Evolutionary conservation across 2,113 vertebrate species (phyloP), one percentile per base, ranked within the genome.

Genomic region (Menura novaehollandiae): DNA sequence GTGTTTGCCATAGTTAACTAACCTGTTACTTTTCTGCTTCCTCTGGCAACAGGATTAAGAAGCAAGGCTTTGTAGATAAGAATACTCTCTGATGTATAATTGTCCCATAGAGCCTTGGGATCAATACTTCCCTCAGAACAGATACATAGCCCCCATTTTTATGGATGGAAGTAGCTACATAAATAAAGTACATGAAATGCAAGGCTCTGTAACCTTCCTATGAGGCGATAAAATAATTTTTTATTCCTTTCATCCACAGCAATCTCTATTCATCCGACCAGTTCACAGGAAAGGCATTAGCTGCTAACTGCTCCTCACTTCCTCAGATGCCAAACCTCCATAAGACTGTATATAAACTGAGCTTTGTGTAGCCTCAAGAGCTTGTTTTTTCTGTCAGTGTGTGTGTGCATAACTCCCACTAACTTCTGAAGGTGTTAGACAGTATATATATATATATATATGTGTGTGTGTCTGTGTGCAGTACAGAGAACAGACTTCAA

Each of bases 241-340:
- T 74, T 60, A 75, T 88, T 77, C 90, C 83, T 96, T 96, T 96
- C 88, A 93, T 90, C 90, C 79, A 64, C 75, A 84, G 92, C 79
- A 93, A 81, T 81, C 93, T 95, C 68, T 60, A 88, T 92, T 94
- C 92, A 96, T 96, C 64, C 0, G 0, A 72, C 33, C 59, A 63
- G 88, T 90, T 96, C 90, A 93, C 88, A 95, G 95, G 93, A 93
- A 94, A 93, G 56, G 79, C 88, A 96, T 95, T 93, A 96, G 85
- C 92, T 96, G 93, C 90, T 94, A 96, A 96, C 72, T 91, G 80
- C 83, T 84, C 82, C 85, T 95, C 76, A 56, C 83, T 94, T 96
- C 88, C 88, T 94, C 8, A 0, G 52, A 92, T 95, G 90, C 81
- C 92, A 92, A 96, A 58, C 75, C 85, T 94, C 76, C 76, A 24